Evolutionary conservation across 2,888 invertebrate genomes (phyloP), one percentile per base, ranked within the genome.

Genomic region (Erpobdella octoculata): DNA sequence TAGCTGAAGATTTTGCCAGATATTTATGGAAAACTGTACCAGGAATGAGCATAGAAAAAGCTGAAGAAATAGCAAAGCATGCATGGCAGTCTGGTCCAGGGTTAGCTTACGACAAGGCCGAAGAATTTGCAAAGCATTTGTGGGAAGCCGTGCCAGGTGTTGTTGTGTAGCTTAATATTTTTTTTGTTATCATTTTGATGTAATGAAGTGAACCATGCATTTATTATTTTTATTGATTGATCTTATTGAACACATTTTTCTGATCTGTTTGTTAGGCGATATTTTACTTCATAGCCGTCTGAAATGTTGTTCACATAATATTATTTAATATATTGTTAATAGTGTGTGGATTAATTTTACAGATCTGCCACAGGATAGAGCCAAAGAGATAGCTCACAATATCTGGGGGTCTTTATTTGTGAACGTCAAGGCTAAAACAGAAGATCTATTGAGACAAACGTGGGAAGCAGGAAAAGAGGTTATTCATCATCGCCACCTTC

Each of bases 321-420:
- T n/a, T n/a, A n/a, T n/a, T n/a, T n/a, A n/a, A 41, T 41, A 41
- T 9, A 18, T 41, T 41, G 9, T 41, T 41, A 41, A 15, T 58
- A 8, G 21, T 58, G 21, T 58, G 18, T 58, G 9, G 8, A 15
- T 58, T 8, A 15, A 12, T 58, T 58, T 58, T 21, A 21, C 35
- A 68, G 69, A 48, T 37, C 38, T 71, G 37, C 58, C 69, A 25
- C 61, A 68, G 9, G 73, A 73, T 37, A 93, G 93, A 81, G 94
- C 93, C 0, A 93, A 94, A 83, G 93, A 93, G 81, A 92, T 94
- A 81, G 93, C 94, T 1, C 88, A 92, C 75, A 82, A 81, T 76
- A 83, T 84, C 18, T 80, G 81, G 79, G 67, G 59, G 38, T 81
- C 82, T 15, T 70, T 61, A 28, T 70, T 70, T 28, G 70, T 61